A percentile compares a stretch with the other conserved stretches of the same genome.
These are phyloP conservation scores for Himalopsyche japonica DNA, from an alignment of 2,888 invertebrate species.

Conservation along the genomic window DNA sequence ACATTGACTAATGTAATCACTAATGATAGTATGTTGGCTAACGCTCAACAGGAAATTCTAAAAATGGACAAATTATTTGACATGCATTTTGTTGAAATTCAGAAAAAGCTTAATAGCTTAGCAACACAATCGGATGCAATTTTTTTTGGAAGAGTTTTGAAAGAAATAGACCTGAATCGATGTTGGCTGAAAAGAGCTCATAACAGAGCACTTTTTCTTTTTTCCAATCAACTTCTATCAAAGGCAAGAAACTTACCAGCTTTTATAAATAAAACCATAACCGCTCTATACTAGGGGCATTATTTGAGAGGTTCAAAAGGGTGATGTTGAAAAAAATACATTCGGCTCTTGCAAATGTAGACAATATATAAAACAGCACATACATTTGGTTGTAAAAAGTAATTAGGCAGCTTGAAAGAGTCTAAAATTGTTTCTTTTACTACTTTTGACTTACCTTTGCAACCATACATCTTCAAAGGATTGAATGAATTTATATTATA, in stretches of 20 bases:
- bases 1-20: not conserved
- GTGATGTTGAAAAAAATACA: too few species aligned
- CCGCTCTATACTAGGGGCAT: too few species aligned
- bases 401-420: too few species aligned
- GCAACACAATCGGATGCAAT: not conserved
- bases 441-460: too few species aligned
- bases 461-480: too few species aligned
- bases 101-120: conserved; percentile 3
- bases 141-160: not conserved
- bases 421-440: too few species aligned
- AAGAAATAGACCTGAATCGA: not conserved
- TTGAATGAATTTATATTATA: too few species aligned
- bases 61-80: not conserved
- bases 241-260: not conserved
- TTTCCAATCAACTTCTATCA: not conserved
- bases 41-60: not conserved
- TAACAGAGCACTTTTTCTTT: not conserved
- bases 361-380: too few species aligned
- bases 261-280: too few species aligned
- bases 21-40: not conserved
- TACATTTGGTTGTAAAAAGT: too few species aligned
- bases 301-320: too few species aligned
- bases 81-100: not conserved
- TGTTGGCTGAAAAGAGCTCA: not conserved
- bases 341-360: too few species aligned